These are phyloP conservation scores for Allygus modestus DNA, from an alignment of 2,888 invertebrate species.

Conservation along the genomic window DNA sequence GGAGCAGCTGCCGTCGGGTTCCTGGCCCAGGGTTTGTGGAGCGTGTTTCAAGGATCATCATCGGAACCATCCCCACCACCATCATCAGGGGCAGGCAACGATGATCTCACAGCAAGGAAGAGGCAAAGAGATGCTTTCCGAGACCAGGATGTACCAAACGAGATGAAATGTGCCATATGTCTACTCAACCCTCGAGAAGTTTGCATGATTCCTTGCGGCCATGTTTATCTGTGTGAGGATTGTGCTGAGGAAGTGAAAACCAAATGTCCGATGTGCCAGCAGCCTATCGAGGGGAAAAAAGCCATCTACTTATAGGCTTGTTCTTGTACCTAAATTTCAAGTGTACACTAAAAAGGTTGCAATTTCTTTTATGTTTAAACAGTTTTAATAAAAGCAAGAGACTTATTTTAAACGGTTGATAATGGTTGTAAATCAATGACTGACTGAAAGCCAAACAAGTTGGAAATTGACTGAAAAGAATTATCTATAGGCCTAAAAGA, in stretches of 20 bases:
- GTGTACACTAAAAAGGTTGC: too few species aligned
- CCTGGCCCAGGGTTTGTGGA: neutral
- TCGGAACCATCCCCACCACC: neutral
- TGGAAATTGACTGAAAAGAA: too few species aligned
- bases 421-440: too few species aligned
- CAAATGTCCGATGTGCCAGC: neutral
- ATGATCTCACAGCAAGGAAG: neutral
- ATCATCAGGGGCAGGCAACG: neutral
- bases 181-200: constrained; percentile 7
- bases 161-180: constrained; percentile 6
- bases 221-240: constrained; percentile 34
- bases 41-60: neutral
- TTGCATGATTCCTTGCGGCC: constrained; percentile 1
- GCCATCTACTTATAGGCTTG: neutral
- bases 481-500: too few species aligned
- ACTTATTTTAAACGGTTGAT: too few species aligned
- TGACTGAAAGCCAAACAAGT: too few species aligned
- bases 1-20: neutral
- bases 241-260: neutral
- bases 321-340: neutral
- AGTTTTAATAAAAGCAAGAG: too few species aligned
- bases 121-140: neutral
- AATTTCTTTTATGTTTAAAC: too few species aligned
- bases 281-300: neutral
- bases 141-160: neutral